phyloP scores from a whole-genome alignment of 1,140 invertebrate species.

The Drosophila carrolli region DNA sequence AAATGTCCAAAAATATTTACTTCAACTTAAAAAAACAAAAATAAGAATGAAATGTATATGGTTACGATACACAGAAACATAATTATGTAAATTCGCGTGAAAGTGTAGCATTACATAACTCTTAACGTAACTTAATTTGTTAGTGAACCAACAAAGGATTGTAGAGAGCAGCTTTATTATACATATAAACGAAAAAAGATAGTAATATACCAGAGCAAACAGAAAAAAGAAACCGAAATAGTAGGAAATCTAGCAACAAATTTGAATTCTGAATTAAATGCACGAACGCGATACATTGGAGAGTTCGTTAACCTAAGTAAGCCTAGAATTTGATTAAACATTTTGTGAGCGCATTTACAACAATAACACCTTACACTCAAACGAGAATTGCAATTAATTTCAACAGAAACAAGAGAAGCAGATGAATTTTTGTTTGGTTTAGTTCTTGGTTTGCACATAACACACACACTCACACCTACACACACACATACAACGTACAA shows the following conservation, averaged over 20 bases:
- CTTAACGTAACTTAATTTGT: constrained; percentile 54
- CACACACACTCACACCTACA: constrained; percentile 19
- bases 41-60: constrained; percentile 19
- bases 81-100: constrained; percentile 63
- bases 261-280: constrained; percentile 62
- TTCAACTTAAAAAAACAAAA: constrained; percentile 34
- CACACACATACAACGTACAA: constrained; percentile 75
- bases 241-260: constrained; percentile 64
- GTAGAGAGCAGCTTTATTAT: constrained; percentile 68
- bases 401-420: constrained; percentile 16
- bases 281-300: constrained; percentile 18
- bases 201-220: constrained; percentile 17
- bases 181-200: constrained; percentile 24
- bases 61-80: constrained; percentile 15
- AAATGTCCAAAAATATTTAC: constrained; percentile 48
- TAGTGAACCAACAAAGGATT: constrained; percentile 56
- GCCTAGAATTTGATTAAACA: constrained; percentile 50
- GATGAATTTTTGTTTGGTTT: constrained; percentile 47
- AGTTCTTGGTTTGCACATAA: constrained; percentile 46
- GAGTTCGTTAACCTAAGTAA: constrained; percentile 45
- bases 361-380: constrained; percentile 36
- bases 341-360: constrained; percentile 71
- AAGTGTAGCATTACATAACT: constrained; percentile 46
- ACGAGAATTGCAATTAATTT: constrained; percentile 36
- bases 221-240: constrained; percentile 18